Percentiles rank a stretch among this genome's conserved stretches.
Evolutionary conservation across 2,797 vertebrate genomes (phyloP).

Genomic region (Gobionotothen gibberifrons): DNA sequence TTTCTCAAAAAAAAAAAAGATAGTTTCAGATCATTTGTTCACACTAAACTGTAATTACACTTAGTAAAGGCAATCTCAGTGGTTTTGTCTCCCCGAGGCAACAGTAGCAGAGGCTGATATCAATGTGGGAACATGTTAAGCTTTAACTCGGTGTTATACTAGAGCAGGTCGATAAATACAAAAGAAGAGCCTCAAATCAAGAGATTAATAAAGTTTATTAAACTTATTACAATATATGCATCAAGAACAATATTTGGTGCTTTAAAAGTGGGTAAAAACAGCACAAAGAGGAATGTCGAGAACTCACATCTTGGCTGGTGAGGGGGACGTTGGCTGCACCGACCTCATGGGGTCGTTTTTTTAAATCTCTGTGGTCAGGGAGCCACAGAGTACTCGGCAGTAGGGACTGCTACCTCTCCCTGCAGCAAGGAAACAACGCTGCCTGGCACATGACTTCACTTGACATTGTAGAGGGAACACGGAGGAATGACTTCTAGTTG

Average conservation of each 20-base stretch:
- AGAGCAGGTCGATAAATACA: background rate
- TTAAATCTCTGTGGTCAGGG: constrained; percentile 40
- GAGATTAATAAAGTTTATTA: constrained; percentile 70
- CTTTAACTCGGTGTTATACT: background rate
- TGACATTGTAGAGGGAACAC: constrained; percentile 23
- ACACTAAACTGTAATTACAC: constrained; percentile 1
- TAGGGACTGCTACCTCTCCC: constrained; percentile 31
- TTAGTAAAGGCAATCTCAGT: background rate
- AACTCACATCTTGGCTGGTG: constrained; percentile 70
- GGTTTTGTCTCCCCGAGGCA: constrained; percentile 8
- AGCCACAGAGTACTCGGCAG: constrained; percentile 56
- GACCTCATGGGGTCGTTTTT: constrained; percentile 48
- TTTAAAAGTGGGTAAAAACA: constrained; percentile 78
- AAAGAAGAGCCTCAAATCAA: background rate
- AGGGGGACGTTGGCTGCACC: constrained; percentile 63
- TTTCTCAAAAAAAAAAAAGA: too few species aligned
- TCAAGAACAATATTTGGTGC: constrained; percentile 78
- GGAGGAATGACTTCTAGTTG: constrained; percentile 27
- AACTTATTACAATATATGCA: constrained; percentile 83
- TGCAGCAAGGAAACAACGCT: constrained; percentile 32
- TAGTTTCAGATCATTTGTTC: too few species aligned
- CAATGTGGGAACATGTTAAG: background rate
- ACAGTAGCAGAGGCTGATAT: background rate
- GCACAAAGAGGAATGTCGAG: constrained; percentile 81
- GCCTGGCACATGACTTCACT: constrained; percentile 47